A percentile compares a stretch with the other conserved stretches of the same genome.
phyloP scores from a whole-genome alignment of 2,888 invertebrate genomes.

The Thereva unica region DNA sequence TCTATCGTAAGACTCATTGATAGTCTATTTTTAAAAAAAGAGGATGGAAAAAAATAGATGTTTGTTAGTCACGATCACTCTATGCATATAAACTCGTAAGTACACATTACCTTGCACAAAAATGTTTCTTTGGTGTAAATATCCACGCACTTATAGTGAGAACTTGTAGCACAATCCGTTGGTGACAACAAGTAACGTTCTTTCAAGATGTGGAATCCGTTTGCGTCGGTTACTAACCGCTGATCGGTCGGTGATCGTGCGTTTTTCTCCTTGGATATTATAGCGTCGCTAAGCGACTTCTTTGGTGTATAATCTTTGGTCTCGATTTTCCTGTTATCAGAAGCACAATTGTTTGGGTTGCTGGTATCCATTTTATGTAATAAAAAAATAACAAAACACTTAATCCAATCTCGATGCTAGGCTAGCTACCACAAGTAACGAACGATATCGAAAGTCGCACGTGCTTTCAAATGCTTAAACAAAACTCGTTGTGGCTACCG shows the following conservation, averaged over 20 bases:
- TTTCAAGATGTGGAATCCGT: conserved; percentile 64
- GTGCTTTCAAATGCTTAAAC: too few relatives aligned
- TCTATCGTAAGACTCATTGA: conserved; percentile 54
- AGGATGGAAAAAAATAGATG: conserved; percentile 1
- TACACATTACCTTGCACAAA: conserved; percentile 77
- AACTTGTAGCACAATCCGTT: conserved; percentile 53
- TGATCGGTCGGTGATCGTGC: too few relatives aligned
- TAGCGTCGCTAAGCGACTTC: neutral
- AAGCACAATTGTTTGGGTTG: too few relatives aligned
- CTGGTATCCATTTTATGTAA: too few relatives aligned
- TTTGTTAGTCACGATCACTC: too few relatives aligned
- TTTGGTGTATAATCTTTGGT: neutral
- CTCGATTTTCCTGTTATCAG: too few relatives aligned
- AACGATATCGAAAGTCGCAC: too few relatives aligned
- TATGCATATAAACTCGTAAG: neutral
- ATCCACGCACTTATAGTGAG: conserved; percentile 61
- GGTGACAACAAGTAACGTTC: conserved; percentile 81
- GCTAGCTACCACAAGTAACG: too few relatives aligned
- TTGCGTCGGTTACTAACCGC: conserved; percentile 41
- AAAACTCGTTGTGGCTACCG: too few relatives aligned
- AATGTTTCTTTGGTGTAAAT: conserved; percentile 82
- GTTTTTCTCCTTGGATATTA: neutral
- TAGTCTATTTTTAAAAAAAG: conserved; percentile 39
- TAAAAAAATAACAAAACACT: too few relatives aligned
- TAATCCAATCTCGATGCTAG: too few relatives aligned